These are phyloP conservation scores for Anguilla japonica DNA, from an alignment of 2,113 vertebrate species.

Conservation along the genomic window DNA sequence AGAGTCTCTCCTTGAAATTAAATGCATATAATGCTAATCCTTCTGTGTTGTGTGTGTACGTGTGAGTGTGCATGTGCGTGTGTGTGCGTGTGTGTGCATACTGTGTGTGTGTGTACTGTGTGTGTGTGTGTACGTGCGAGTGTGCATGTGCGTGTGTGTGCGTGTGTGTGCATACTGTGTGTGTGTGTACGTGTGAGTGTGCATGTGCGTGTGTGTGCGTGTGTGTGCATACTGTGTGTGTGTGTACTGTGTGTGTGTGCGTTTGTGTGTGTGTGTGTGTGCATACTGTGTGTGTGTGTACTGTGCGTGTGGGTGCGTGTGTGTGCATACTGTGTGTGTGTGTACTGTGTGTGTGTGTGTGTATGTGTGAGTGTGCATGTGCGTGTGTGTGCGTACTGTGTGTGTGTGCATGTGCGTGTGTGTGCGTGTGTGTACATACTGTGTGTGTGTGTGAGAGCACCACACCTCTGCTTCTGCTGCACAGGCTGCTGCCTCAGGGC, in stretches of 20 bases:
- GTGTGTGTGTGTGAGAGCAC: neutral
- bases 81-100: neutral
- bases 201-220: neutral
- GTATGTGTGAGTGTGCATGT: neutral
- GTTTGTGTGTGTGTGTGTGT: neutral
- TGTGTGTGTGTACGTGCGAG: no score
- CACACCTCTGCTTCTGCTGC: conserved; percentile 93
- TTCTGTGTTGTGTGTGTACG: neutral
- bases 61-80: neutral
- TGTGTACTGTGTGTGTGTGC: neutral
- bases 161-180: neutral
- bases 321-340: neutral
- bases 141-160: neutral
- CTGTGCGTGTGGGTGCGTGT: neutral
- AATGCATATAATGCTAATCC: neutral
- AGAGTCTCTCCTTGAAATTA: neutral
- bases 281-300: neutral
- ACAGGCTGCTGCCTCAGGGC: conserved; percentile 93
- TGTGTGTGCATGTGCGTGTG: neutral
- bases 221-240: neutral
- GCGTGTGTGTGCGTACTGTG: no score
- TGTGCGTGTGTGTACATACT: neutral
- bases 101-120: neutral
- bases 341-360: neutral
- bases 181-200: neutral